phyloP scores from a whole-genome alignment of 2,888 invertebrate genomes.

The Macaria notata region DNA sequence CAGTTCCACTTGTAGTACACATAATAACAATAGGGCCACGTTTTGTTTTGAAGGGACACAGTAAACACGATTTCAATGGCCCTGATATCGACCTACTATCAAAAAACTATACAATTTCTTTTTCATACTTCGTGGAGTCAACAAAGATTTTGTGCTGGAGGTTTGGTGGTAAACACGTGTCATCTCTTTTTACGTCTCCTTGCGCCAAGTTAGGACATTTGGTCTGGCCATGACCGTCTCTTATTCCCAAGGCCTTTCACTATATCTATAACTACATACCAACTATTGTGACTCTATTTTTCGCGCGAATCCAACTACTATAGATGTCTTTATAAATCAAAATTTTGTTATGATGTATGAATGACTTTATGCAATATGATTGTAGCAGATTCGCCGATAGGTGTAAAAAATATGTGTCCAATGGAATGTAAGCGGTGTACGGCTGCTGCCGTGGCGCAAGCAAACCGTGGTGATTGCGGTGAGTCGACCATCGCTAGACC shows the following conservation, averaged over 20 bases:
- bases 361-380: conserved; percentile 22
- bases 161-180: conserved; percentile 31
- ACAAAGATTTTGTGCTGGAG: conserved; percentile 37
- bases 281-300: too few species aligned
- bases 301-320: too few species aligned
- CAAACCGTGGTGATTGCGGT: conserved; percentile 63
- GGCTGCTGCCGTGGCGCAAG: conserved; percentile 63
- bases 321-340: too few species aligned
- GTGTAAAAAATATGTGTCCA: conserved; percentile 59
- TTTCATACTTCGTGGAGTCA: conserved; percentile 32
- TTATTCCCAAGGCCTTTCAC: conserved; percentile 4
- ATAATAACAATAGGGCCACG: conserved; percentile 26
- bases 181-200: conserved; percentile 26
- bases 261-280: too few species aligned
- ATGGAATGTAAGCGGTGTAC: conserved; percentile 70
- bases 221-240: conserved; percentile 4
- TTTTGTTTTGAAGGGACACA: conserved; percentile 32
- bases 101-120: conserved; percentile 36
- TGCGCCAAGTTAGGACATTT: neutral
- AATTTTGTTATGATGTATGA: too few species aligned
- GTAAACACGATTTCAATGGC: conserved; percentile 39
- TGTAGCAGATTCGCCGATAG: conserved; percentile 57
- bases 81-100: conserved; percentile 27
- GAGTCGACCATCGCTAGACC: conserved; percentile 47
- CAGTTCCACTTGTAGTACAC: conserved; percentile 34